Base-by-base conservation (phyloP, 2,113 vertebrate genomes). In the Spilogale gracilis region DNA sequence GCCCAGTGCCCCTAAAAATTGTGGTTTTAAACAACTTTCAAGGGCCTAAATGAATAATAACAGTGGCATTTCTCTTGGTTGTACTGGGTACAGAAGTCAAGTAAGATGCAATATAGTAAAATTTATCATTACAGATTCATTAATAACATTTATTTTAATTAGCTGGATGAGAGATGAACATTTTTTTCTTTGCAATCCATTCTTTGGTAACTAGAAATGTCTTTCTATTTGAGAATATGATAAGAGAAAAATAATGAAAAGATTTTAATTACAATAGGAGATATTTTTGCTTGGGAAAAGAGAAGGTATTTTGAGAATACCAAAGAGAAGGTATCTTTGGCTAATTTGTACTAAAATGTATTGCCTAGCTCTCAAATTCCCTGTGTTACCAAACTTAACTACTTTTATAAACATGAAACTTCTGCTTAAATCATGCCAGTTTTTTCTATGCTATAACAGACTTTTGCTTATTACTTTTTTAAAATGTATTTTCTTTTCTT, bases 91-190 rank as follows among this genome's bases (percentile, higher is more conserved):
- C 1, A 95, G 30, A 94, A 69, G 27, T 89, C n/a, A 65, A 78
- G 6, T 52, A 85, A 81, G 79, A 91, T 48, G 38, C 32, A 84
- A 88, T n/a, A 50, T 5, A 85, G 74, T 87, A 58, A 84, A 74
- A 17, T 32, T 71, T 18, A 95, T 60, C 61, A 61, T 32, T 80
- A 50, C 0, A 17, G 38, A 67, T n/a, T 91, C 61, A 87, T 84
- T 83, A 61, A 52, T 80, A 87, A 89, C 30, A 85, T 43, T 89
- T 92, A 43, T 74, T 95, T 96, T 95, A 93, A 94, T 23, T 92
- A 97, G n/a, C 60, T 96, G 58, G 13, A 27, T 56, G 94, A 86
- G 87, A 92, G 32, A 95, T 4, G 67, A 60, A 43, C n/a, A 58
- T 21, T 17, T 38, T 38, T 82, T 91, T 87, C 30, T 79, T 94